These are phyloP conservation scores for Isaurus tuberculatus DNA, from an alignment of 92 coral and sea anemone genomes.

Conservation along the genomic window DNA sequence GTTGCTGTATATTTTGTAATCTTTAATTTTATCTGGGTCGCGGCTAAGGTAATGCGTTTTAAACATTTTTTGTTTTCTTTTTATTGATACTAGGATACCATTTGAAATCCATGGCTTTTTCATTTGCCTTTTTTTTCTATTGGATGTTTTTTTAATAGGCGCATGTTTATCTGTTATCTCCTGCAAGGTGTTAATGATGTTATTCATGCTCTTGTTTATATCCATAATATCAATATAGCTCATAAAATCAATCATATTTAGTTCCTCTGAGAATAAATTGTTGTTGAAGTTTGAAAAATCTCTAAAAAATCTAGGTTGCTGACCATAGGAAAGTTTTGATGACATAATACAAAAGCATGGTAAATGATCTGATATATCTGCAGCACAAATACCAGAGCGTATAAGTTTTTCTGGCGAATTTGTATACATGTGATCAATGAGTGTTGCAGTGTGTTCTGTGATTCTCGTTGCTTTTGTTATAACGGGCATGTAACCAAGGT, in stretches of 20 bases:
- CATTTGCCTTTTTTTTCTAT: not conserved
- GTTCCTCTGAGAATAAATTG: not conserved
- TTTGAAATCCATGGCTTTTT: not conserved
- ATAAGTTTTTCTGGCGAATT: not conserved
- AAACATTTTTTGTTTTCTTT: not conserved
- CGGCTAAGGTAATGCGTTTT: not conserved
- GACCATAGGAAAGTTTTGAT: not conserved
- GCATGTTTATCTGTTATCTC: not conserved
- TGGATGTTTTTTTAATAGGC: not conserved
- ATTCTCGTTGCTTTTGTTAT: not conserved
- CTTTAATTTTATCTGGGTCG: not conserved
- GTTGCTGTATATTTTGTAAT: not conserved
- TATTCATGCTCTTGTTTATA: not conserved
- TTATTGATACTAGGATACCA: not conserved
- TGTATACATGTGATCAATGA: not conserved
- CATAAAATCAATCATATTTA: not conserved
- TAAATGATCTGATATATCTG: constrained; percentile 20
- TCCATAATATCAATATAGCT: not conserved
- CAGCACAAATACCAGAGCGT: constrained; percentile 26
- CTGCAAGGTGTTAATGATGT: constrained; percentile 1
- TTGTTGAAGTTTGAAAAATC: not conserved
- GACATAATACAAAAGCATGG: not conserved
- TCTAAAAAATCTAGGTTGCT: not conserved
- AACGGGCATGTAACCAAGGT: constrained; percentile 25
- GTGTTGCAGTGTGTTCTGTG: not conserved